A percentile compares a stretch with the other conserved stretches of the same genome.
Conservation (phyloP, 2,113 vertebrate genomes). For the Petromus typicus region DNA sequence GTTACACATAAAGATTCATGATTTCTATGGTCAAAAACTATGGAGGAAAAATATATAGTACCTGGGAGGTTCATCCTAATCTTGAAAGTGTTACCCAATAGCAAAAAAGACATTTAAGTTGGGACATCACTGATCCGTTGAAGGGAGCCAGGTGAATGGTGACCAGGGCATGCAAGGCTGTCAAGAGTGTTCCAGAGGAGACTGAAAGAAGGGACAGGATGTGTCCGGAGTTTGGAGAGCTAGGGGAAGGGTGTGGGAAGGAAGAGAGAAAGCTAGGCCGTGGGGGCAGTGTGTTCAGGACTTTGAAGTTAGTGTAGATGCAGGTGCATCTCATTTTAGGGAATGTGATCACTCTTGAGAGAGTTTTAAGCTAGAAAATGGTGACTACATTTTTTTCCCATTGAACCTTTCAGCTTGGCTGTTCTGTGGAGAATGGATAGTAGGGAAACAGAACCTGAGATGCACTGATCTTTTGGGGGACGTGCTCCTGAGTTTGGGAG, state of each 20-base stretch:
- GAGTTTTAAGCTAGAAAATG: neutral
- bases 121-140: neutral
- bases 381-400: neutral
- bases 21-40: neutral
- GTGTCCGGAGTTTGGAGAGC: neutral
- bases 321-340: neutral
- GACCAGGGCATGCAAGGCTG: neutral
- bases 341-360: neutral
- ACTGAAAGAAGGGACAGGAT: neutral
- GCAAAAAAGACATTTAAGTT: neutral
- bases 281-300: neutral
- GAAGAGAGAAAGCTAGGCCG: neutral
- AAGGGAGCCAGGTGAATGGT: neutral
- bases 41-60: neutral
- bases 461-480: neutral
- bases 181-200: neutral
- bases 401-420: neutral
- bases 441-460: neutral
- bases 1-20: neutral
- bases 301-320: neutral
- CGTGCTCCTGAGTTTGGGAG: neutral
- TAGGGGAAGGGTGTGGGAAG: neutral
- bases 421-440: neutral
- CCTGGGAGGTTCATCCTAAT: neutral
- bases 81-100: neutral